phyloP scores from a whole-genome alignment of 2,888 invertebrate genomes.

The Dione vanillae region DNA sequence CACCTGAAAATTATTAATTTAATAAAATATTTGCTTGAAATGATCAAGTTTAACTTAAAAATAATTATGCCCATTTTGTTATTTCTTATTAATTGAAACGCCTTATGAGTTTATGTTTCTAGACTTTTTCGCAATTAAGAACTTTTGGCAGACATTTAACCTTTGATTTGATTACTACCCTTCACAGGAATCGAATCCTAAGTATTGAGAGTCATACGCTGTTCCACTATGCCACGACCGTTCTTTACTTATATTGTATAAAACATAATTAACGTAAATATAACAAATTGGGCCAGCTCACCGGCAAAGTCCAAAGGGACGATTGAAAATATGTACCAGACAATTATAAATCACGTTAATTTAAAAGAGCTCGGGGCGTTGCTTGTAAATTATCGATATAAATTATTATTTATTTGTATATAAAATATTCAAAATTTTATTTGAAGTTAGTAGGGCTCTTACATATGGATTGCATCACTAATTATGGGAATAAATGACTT shows the following conservation, averaged over 20 bases:
- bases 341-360: conserved; percentile 12
- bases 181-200: too few relatives aligned
- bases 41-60: not conserved
- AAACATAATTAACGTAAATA: conserved; percentile 12
- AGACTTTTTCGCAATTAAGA: too few relatives aligned
- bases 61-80: too few relatives aligned
- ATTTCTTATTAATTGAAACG: too few relatives aligned
- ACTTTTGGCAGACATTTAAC: too few relatives aligned
- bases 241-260: not conserved
- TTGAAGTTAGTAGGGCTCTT: not conserved
- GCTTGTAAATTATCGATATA: conserved; percentile 15
- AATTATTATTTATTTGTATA: not conserved
- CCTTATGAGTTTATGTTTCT: too few relatives aligned
- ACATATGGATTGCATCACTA: too few relatives aligned
- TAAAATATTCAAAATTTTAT: not conserved
- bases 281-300: conserved; percentile 12
- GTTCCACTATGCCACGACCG: too few relatives aligned
- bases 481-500: too few relatives aligned
- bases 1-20: conserved; percentile 55
- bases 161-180: too few relatives aligned
- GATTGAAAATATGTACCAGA: conserved; percentile 15
- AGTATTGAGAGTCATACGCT: too few relatives aligned
- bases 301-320: conserved; percentile 15
- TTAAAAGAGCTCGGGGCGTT: conserved; percentile 9
- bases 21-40: not conserved